A percentile compares a stretch with the other conserved stretches of the same genome.
These are phyloP conservation scores for Ascaphus truei DNA, from an alignment of 2,113 vertebrate species.

Conservation along the genomic window DNA sequence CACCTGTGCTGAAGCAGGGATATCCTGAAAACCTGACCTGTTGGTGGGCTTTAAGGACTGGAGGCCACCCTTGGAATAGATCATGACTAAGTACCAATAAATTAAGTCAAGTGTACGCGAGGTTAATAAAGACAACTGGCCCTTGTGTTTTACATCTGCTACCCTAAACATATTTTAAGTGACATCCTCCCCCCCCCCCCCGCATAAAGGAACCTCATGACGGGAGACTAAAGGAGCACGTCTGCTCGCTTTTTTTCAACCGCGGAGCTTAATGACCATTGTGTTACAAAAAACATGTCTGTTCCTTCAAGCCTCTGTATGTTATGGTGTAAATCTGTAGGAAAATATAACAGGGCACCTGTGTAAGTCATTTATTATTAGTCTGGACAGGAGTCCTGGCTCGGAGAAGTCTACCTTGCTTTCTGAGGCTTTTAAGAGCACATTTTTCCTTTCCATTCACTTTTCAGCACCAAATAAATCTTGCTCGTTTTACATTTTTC, in stretches of 20 bases:
- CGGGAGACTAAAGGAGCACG: neutral
- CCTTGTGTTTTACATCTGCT: neutral
- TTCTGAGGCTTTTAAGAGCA: neutral
- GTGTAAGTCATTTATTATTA: neutral
- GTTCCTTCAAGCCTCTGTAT: neutral
- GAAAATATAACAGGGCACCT: conserved; percentile 23
- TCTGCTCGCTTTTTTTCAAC: conserved; percentile 10
- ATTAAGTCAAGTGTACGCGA: too few relatives aligned
- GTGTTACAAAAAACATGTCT: conserved; percentile 20
- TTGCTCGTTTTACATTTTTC: conserved; percentile 35
- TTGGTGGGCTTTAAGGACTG: too few relatives aligned
- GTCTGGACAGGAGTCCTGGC: neutral
- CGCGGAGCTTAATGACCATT: conserved; percentile 27
- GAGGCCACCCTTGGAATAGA: too few relatives aligned
- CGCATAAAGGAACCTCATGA: neutral
- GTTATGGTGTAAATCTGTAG: conserved; percentile 23
- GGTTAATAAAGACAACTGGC: neutral
- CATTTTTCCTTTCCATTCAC: conserved; percentile 19
- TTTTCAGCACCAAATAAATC: conserved; percentile 42
- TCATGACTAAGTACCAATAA: too few relatives aligned
- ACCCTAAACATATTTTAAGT: neutral
- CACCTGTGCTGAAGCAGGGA: too few relatives aligned
- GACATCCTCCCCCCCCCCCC: neutral
- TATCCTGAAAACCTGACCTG: too few relatives aligned
- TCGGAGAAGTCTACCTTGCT: neutral